Percentiles rank a stretch among this genome's conserved stretches.
Conservation (phyloP, 2,797 vertebrate genomes). For the Pangasius larnaudii region DNA sequence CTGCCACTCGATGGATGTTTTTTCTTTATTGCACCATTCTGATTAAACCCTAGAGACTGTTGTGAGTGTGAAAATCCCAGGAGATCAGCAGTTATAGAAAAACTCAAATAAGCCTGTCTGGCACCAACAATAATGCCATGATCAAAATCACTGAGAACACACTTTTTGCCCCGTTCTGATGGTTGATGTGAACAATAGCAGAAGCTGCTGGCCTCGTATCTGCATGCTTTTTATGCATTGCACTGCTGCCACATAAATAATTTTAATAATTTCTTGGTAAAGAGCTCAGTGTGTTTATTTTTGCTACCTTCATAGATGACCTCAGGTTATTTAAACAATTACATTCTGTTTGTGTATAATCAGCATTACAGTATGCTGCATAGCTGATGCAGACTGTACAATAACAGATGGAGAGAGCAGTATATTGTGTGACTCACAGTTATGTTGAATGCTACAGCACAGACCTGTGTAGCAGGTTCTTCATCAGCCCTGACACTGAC, state of each 20-base stretch:
- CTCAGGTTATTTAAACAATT: not conserved
- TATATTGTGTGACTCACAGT: not conserved
- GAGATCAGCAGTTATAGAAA: too few relatives aligned
- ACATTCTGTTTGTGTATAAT: not conserved
- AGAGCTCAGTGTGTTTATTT: not conserved
- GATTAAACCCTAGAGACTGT: too few relatives aligned
- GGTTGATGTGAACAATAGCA: not conserved
- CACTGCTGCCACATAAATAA: not conserved
- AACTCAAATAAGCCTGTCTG: not conserved
- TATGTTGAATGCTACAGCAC: not conserved
- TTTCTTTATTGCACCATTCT: too few relatives aligned
- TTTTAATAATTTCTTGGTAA: not conserved
- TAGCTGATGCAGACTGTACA: not conserved
- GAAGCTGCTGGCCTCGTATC: not conserved
- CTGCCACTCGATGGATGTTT: too few relatives aligned
- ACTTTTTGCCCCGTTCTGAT: not conserved
- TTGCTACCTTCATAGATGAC: not conserved
- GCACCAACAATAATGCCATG: not conserved
- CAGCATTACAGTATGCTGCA: not conserved
- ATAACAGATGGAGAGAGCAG: not conserved
- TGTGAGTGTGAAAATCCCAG: too few relatives aligned
- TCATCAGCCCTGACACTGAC: not conserved
- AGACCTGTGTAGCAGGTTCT: constrained; percentile 9
- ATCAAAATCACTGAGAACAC: not conserved
- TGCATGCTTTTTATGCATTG: not conserved